These are phyloP conservation scores for Bombus waltoni DNA, from an alignment of 1,140 invertebrate species.

Conservation along the genomic window DNA sequence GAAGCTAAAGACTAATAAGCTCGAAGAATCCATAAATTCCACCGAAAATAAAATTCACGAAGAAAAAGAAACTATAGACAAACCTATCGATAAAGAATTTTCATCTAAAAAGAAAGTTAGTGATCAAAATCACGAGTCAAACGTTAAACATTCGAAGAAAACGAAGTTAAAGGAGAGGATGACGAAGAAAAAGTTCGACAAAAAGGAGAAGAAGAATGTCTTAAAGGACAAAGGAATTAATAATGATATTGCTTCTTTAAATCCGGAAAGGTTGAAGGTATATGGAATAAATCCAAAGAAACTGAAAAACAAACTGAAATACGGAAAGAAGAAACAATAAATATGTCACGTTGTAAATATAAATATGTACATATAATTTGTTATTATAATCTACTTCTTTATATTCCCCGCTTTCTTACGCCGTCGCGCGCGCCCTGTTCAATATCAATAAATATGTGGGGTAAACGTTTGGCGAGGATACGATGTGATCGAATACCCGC, in stretches of 20 bases:
- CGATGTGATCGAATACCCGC: conserved; percentile 32
- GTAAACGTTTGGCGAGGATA: conserved; percentile 20
- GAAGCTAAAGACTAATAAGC: conserved; percentile 38
- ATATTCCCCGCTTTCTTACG: neutral
- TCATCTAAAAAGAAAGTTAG: neutral
- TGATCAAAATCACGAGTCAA: neutral
- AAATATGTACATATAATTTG: conserved; percentile 26
- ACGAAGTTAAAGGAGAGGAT: conserved; percentile 17
- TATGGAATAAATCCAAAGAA: conserved; percentile 97
- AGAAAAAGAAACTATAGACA: neutral
- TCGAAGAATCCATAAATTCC: neutral
- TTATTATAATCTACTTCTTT: neutral
- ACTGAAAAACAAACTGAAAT: conserved; percentile 88
- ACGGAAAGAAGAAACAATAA: conserved; percentile 77
- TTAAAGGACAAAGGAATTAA: conserved; percentile 52
- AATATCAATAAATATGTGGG: conserved; percentile 22
- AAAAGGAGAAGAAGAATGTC: conserved; percentile 54
- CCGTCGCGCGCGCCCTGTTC: conserved; percentile 5
- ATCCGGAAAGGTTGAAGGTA: conserved; percentile 91
- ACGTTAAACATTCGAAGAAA: conserved; percentile 3
- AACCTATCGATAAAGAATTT: neutral
- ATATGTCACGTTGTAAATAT: conserved; percentile 6
- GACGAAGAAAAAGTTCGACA: conserved; percentile 66
- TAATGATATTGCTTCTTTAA: conserved; percentile 81
- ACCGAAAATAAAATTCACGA: conserved; percentile 7